A percentile compares a stretch with the other conserved stretches of the same genome.
These are phyloP conservation scores for Caenorhabditis panamensis DNA, from an alignment of 2,888 invertebrate species.

Conservation along the genomic window DNA sequence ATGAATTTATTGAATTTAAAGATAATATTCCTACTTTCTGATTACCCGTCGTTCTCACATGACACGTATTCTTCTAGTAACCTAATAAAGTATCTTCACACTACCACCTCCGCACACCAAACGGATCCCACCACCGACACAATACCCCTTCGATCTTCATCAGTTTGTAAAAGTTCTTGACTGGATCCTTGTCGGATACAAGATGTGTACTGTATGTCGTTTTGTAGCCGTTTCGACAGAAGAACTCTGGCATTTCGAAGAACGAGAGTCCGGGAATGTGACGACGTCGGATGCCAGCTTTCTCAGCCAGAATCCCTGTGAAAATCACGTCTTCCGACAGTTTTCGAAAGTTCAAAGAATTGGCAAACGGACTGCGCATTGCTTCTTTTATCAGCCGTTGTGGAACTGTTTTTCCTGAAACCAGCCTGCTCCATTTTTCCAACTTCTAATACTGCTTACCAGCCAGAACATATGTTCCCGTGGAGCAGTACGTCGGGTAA, in stretches of 20 bases:
- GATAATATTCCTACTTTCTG: no score
- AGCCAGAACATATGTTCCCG: constrained; percentile 64
- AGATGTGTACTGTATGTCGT: constrained; percentile 64
- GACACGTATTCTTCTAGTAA: no score
- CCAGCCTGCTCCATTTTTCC: not conserved
- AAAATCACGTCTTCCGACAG: constrained; percentile 70
- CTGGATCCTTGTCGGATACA: constrained; percentile 57
- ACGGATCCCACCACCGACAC: constrained; percentile 59
- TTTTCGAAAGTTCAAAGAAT: constrained; percentile 62
- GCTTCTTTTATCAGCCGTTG: constrained; percentile 53
- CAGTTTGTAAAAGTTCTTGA: constrained; percentile 52
- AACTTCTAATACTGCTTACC: constrained; percentile 17
- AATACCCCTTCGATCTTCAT: constrained; percentile 56
- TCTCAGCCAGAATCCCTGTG: constrained; percentile 67
- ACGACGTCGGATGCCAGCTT: constrained; percentile 53
- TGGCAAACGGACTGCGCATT: constrained; percentile 52
- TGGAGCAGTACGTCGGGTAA: constrained; percentile 67
- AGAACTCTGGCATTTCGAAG: constrained; percentile 63
- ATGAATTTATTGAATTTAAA: no score
- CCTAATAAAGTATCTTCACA: no score
- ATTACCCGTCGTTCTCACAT: no score
- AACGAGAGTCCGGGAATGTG: constrained; percentile 64
- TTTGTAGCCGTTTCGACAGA: constrained; percentile 61
- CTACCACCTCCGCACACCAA: constrained; percentile 34
- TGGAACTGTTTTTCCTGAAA: constrained; percentile 57